phyloP scores from a whole-genome alignment of 2,797 vertebrate genomes.

The Galaxias olidus region DNA sequence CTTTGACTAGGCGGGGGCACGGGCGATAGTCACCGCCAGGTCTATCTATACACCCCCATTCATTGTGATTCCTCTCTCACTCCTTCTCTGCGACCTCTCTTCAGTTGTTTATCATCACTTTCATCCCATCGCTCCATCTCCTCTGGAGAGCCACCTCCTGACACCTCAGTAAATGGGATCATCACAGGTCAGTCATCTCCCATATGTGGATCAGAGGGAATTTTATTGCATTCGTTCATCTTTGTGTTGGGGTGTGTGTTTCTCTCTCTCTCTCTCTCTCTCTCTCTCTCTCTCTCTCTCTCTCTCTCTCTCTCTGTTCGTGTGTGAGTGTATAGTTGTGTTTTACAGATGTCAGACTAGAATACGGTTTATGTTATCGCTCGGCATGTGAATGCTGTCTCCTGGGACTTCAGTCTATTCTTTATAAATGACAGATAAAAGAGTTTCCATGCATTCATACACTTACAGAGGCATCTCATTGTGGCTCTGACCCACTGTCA shows the following conservation, averaged over 20 bases:
- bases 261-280: not conserved
- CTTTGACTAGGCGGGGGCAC: not conserved
- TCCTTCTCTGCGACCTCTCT: constrained; percentile 39
- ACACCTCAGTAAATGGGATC: constrained; percentile 64
- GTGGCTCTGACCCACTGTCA: too few species aligned
- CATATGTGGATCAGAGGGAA: constrained; percentile 44
- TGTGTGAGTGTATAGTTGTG: constrained; percentile 5
- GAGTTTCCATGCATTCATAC: too few species aligned
- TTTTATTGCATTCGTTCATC: constrained; percentile 31
- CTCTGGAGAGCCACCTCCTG: constrained; percentile 57
- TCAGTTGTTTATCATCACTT: constrained; percentile 64
- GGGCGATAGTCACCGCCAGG: not conserved
- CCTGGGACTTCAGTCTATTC: too few species aligned
- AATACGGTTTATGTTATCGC: not conserved
- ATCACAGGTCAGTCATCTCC: constrained; percentile 71
- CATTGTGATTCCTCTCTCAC: constrained; percentile 52
- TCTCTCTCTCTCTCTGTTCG: too few species aligned
- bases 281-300: too few species aligned
- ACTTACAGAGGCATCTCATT: too few species aligned
- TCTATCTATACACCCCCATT: constrained; percentile 42
- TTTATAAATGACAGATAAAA: too few species aligned
- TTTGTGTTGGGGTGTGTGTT: constrained; percentile 5
- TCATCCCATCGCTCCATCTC: constrained; percentile 63
- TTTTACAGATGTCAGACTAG: not conserved
- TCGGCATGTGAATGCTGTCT: not conserved